These are phyloP conservation scores for Dendrocopos noguchii DNA, from an alignment of 2,113 vertebrate species.

Conservation along the genomic window DNA sequence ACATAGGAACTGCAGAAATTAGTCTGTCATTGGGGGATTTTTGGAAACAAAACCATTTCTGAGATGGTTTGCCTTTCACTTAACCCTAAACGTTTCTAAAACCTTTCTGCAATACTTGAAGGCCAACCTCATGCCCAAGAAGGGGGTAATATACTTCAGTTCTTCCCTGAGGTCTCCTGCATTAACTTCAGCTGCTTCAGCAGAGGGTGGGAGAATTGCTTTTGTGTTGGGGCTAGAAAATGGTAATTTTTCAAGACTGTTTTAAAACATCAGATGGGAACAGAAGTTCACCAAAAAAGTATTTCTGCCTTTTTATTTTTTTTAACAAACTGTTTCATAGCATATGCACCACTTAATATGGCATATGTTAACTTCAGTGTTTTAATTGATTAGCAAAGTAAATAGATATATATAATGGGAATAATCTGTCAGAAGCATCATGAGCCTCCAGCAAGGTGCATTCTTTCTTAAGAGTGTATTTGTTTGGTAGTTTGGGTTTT, in stretches of 20 bases:
- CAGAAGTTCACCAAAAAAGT: conserved; percentile 71
- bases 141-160: background rate
- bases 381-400: conserved; percentile 77
- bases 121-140: background rate
- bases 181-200: conserved; percentile 20
- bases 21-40: background rate
- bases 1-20: background rate
- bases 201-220: conserved; percentile 27
- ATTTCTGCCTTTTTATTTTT: conserved; percentile 32
- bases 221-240: conserved; percentile 66
- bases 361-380: conserved; percentile 76
- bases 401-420: conserved; percentile 66
- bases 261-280: conserved; percentile 74
- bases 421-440: conserved; percentile 65
- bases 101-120: background rate
- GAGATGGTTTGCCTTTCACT: background rate
- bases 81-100: background rate
- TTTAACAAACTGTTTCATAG: conserved; percentile 72
- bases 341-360: conserved; percentile 75
- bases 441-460: conserved; percentile 54
- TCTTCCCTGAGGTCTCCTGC: background rate
- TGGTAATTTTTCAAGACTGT: conserved; percentile 65
- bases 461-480: background rate
- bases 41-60: background rate
- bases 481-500: background rate